Percentiles rank a stretch among this genome's conserved stretches.
Evolutionary conservation across 2,888 invertebrate species (phyloP).

Genomic region (Mesorhabditis sp.): DNA sequence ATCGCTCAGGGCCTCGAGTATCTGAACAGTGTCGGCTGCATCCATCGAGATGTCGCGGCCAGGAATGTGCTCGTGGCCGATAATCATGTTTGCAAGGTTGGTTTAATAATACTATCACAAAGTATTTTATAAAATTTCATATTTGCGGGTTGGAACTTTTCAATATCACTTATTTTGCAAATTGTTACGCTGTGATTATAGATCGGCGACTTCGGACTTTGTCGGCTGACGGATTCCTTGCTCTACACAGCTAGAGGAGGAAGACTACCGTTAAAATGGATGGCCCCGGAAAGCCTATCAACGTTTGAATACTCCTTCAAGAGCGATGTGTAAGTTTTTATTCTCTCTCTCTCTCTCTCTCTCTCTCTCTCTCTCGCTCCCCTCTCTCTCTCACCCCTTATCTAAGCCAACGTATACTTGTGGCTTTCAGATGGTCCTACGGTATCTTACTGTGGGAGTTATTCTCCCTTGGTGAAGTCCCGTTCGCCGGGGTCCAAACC

Average conservation of each 20-base stretch:
- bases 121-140: too few relatives aligned
- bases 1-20: slow-evolving; percentile 48
- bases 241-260: slow-evolving; percentile 50
- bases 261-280: slow-evolving; percentile 48
- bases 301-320: slow-evolving; percentile 48
- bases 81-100: slow-evolving; percentile 36
- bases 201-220: slow-evolving; percentile 52
- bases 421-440: slow-evolving; percentile 42
- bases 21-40: slow-evolving; percentile 46
- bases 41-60: slow-evolving; percentile 50
- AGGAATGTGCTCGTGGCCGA: slow-evolving; percentile 46
- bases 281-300: slow-evolving; percentile 45
- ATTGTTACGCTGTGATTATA: slow-evolving; percentile 3
- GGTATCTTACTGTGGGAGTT: slow-evolving; percentile 49
- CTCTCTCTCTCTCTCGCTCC: neutral
- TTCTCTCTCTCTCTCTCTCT: neutral
- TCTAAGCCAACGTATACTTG: neutral
- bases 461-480: slow-evolving; percentile 50
- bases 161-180: too few relatives aligned
- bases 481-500: slow-evolving; percentile 42
- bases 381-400: neutral
- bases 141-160: too few relatives aligned
- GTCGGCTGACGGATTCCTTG: slow-evolving; percentile 45
- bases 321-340: slow-evolving; percentile 41
- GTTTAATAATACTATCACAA: neutral